A percentile compares a stretch with the other conserved stretches of the same genome.
phyloP scores from a whole-genome alignment of 2,888 invertebrate species.

The Hoplodrina ambigua region DNA sequence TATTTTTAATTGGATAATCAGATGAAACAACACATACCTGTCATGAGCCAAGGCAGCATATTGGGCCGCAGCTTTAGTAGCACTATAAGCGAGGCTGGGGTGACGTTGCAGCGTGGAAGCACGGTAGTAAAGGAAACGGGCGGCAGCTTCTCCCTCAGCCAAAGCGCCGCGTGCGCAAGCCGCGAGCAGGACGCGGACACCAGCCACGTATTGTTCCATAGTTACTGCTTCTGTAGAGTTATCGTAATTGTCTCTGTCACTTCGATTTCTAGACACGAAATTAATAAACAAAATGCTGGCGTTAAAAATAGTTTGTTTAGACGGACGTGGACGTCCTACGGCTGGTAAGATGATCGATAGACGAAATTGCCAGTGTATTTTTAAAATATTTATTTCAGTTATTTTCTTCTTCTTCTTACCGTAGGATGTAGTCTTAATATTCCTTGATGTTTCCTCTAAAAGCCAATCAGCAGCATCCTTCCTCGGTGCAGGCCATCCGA shows the following conservation, averaged over 20 bases:
- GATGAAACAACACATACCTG: conserved; percentile 69
- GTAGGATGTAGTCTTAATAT: conserved; percentile 90
- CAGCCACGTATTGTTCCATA: conserved; percentile 92
- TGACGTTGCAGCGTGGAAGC: conserved; percentile 92
- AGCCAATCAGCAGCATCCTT: conserved; percentile 92
- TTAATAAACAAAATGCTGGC: no score
- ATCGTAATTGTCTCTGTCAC: no score
- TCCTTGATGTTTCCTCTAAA: conserved; percentile 90
- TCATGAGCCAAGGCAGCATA: conserved; percentile 91
- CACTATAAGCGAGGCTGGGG: conserved; percentile 90
- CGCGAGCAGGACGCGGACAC: conserved; percentile 90
- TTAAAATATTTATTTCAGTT: no score
- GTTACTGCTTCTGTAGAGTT: conserved; percentile 82
- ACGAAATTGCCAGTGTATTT: no score
- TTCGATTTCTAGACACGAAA: no score
- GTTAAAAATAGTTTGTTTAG: no score
- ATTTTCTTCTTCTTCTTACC: conserved; percentile 74
- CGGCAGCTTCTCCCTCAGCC: conserved; percentile 92
- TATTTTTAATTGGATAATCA: neutral
- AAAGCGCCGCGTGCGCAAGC: conserved; percentile 91
- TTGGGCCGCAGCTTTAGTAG: conserved; percentile 91
- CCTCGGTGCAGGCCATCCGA: conserved; percentile 92
- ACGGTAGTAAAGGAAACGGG: conserved; percentile 92
- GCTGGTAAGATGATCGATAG: no score
- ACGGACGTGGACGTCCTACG: no score